Base-by-base conservation (phyloP, 1,140 invertebrate species). In the Diprion similis region DNA sequence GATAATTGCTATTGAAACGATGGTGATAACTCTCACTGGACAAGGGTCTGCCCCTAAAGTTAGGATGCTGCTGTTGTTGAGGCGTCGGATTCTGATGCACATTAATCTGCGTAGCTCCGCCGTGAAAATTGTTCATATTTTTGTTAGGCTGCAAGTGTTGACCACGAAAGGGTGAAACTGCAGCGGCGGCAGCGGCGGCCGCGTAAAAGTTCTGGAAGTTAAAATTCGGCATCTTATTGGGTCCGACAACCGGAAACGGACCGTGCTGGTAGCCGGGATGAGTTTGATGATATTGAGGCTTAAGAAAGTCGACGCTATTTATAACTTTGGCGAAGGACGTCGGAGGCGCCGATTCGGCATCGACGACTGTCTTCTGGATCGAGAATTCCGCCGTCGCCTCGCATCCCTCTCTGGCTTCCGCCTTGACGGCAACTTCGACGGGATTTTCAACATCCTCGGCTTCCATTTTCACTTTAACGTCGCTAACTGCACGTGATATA, bases 321-420 rank as follows among this genome's bases (percentile, higher is more conserved):
- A 19, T 65, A 74, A 46, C 72, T 73, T 6, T 82, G 77, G 47
- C 73, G 75, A 18, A 75, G 69, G 11, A 78, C 75, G n/a, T 45
- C 19, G 66, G 15, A 64, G 17, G 59, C 17, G 59, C 59, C 59
- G 24, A 37, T 37, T 37, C 24, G 11, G 51, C n/a, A 17, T 59
- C 51, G 11, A 9, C 6, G 9, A 15, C n/a, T 8, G n/a, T 17
- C n/a, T 59, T 59, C 11, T 59, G 51, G 51, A 15, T 59, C n/a
- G 51, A 59, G n/a, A 59, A 59, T 15, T 59, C 51, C n/a, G 51
- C n/a, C 51, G 11, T 59, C n/a, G 11, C n/a, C 51, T 59, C 51
- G 51, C 11, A 59, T 15, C 51, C 51, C 11, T 59, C 51, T 59
- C 51, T 59, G 51, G 51, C 11, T 59, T 59, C 51, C n/a, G 11